Conservation (phyloP, 1,140 invertebrate genomes). For the Macrotrachela quadricornifera region DNA sequence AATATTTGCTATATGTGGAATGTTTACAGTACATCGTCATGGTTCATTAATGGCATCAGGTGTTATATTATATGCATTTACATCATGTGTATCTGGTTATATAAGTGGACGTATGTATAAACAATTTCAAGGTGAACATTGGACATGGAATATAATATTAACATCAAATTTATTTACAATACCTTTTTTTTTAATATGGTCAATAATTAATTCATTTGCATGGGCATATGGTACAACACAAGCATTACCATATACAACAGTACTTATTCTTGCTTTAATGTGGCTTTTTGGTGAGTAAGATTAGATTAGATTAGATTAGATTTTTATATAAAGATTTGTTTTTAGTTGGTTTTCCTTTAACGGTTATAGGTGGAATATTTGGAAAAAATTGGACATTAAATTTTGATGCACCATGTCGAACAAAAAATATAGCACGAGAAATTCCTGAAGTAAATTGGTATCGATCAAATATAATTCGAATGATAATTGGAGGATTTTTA, state of each 20-base stretch:
- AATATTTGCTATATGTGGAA: constrained; percentile 32
- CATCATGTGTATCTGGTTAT: constrained; percentile 35
- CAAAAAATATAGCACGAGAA: constrained; percentile 35
- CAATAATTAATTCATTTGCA: constrained; percentile 33
- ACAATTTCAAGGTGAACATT: constrained; percentile 34
- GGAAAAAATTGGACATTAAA: constrained; percentile 32
- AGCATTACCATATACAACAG: constrained; percentile 33
- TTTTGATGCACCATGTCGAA: constrained; percentile 34
- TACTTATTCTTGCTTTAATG: constrained; percentile 32
- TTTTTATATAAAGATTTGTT: no score
- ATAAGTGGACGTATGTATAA: constrained; percentile 31
- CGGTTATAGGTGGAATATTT: constrained; percentile 34
- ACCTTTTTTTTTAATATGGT: constrained; percentile 36
- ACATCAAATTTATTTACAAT: constrained; percentile 35
- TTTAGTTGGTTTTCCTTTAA: constrained; percentile 35
- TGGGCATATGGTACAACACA: constrained; percentile 37
- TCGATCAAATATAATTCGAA: constrained; percentile 30
- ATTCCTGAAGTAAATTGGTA: constrained; percentile 34
- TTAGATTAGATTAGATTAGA: neutral
- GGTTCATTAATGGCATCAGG: constrained; percentile 34
- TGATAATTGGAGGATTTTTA: constrained; percentile 34
- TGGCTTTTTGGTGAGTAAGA: constrained; percentile 32
- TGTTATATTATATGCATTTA: constrained; percentile 35
- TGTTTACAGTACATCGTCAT: constrained; percentile 36
- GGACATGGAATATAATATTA: constrained; percentile 36